These are phyloP conservation scores for Clunio marinus DNA, from an alignment of 2,888 invertebrate genomes.

Conservation along the genomic window DNA sequence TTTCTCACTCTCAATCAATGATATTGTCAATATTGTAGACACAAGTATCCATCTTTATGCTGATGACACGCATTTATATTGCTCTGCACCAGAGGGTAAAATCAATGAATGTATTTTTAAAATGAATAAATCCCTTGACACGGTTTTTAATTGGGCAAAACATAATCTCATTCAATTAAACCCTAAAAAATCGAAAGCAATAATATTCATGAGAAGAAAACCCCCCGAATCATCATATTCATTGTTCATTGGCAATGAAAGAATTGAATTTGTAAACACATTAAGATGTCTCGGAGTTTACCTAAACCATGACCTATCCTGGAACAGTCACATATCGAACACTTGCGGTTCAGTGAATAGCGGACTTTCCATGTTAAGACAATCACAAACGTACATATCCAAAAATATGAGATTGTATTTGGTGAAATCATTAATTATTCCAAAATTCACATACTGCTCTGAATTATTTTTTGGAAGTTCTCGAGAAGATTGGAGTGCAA, in stretches of 20 bases:
- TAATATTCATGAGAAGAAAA: too few relatives aligned
- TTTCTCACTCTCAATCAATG: not conserved
- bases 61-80: not conserved
- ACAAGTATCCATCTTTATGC: not conserved
- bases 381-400: not conserved
- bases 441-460: not conserved
- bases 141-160: not conserved
- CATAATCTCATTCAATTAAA: not conserved
- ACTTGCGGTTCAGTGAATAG: not conserved
- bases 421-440: not conserved
- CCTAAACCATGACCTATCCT: not conserved
- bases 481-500: too few relatives aligned
- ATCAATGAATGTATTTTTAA: not conserved
- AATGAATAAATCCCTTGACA: not conserved
- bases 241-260: too few relatives aligned
- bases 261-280: not conserved
- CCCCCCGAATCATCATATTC: too few relatives aligned
- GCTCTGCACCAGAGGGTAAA: not conserved
- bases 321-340: not conserved
- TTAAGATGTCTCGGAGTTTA: not conserved
- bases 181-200: not conserved
- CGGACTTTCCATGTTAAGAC: not conserved
- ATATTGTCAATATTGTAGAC: not conserved
- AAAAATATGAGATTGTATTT: not conserved
- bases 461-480: not conserved